phyloP scores from a whole-genome alignment of 2,113 vertebrate genomes.

The Psittacus erithacus region DNA sequence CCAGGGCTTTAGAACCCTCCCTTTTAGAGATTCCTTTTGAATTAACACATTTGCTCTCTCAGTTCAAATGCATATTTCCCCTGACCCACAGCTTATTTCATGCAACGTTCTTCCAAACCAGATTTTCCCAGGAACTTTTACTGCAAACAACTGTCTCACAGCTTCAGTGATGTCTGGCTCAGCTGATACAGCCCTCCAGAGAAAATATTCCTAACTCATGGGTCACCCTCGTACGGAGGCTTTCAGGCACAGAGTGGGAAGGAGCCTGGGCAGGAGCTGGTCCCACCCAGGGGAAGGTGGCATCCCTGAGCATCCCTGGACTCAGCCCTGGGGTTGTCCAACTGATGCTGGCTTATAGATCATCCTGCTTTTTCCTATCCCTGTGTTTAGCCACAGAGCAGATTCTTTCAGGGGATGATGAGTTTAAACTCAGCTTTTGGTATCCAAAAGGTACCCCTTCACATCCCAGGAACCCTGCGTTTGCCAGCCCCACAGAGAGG shows the following conservation, averaged over 20 bases:
- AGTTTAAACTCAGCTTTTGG: background rate
- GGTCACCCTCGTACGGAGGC: background rate
- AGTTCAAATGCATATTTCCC: background rate
- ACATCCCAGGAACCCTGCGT: rapidly evolving
- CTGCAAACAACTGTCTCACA: background rate
- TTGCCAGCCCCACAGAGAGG: background rate
- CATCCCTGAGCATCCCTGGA: background rate
- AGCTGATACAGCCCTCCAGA: background rate
- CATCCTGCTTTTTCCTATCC: background rate
- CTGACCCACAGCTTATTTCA: background rate
- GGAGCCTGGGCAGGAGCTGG: background rate
- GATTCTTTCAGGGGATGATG: background rate
- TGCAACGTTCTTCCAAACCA: background rate
- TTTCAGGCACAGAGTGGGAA: background rate
- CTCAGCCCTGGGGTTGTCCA: rapidly evolving
- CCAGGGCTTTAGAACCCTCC: background rate
- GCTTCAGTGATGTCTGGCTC: background rate
- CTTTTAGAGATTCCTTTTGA: background rate
- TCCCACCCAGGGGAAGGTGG: background rate
- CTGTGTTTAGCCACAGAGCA: background rate
- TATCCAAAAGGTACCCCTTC: rapidly evolving
- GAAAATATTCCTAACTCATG: background rate
- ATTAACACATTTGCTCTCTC: background rate
- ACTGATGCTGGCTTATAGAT: background rate
- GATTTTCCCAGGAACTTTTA: background rate